Base-by-base conservation (phyloP, 2,113 vertebrate genomes). In the Ptyas mucosa region DNA sequence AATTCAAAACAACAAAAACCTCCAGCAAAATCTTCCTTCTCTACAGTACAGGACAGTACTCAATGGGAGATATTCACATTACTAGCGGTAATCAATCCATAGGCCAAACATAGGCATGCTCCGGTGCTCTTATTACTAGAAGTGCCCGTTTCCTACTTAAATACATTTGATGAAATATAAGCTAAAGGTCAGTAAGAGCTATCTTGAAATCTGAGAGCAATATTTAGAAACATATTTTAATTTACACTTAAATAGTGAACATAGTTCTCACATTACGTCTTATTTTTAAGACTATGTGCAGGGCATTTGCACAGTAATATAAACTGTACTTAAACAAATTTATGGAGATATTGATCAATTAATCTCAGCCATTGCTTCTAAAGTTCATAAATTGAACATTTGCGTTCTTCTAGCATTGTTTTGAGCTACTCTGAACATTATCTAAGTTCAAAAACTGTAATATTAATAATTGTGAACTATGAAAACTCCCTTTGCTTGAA, bases 161-260 rank as follows among this genome's bases (percentile, higher is more conserved):
- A 88, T 87, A 53, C 57, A 26, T 69, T 69, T 34, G n/a, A n/a
- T 46, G 24, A 34, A 64, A 39, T n/a, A 6, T 26, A 46, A 26
- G 34, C 39, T 43, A 53, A 87, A 75, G 2, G 26, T 54, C n/a
- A 46, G 23, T 23, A 92, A 54, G 21, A 88, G 2, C 7, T n/a
- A 34, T 91, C 51, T 46, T 86, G 53, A 87, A 29, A 15, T 91
- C 26, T 51, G 23, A 85, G n/a, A 55, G 85, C 43, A 12, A 92
- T 14, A 92, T 69, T 91, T 88, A 85, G 21, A 91, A 57, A 29
- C 29, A 92, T 12, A 88, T 69, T 91, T 88, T 92, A 8, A 88
- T 58, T 88, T 55, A 43, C 1, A 39, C 3, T 43, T n/a, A 58
- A 58, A 91, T 43, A 29, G 86, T 43, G 34, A 81, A 11, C 15